These are phyloP conservation scores for Bombus sylvicola DNA, from an alignment of 1,140 invertebrate genomes.

Conservation along the genomic window DNA sequence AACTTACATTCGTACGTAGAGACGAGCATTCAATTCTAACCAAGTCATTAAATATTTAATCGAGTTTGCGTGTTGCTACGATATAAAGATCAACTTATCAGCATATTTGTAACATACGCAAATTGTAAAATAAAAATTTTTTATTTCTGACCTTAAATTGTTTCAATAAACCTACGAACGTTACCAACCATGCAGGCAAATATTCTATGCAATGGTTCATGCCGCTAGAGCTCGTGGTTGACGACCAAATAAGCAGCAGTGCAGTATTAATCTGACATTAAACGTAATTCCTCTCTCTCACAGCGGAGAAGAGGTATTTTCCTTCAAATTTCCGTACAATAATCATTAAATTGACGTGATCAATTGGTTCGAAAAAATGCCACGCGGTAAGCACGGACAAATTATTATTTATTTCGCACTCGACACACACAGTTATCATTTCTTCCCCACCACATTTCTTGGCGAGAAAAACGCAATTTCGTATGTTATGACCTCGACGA, in stretches of 20 bases:
- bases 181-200: constrained; percentile 13
- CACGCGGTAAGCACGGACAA: constrained; percentile 44
- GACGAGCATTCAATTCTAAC: neutral
- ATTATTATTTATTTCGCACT: constrained; percentile 13
- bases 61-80: neutral
- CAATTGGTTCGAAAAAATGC: constrained; percentile 31
- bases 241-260: constrained; percentile 46
- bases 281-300: constrained; percentile 29
- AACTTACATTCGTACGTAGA: neutral
- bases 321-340: constrained; percentile 41
- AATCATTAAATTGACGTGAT: neutral
- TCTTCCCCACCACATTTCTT: constrained; percentile 24
- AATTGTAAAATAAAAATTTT: neutral
- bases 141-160: neutral
- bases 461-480: constrained; percentile 8
- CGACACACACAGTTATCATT: neutral
- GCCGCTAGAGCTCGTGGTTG: constrained; percentile 50
- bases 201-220: constrained; percentile 36
- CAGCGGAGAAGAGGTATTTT: neutral
- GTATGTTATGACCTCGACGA: constrained; percentile 17
- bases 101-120: neutral
- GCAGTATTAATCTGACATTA: constrained; percentile 51
- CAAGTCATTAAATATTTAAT: neutral
- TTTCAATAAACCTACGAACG: neutral
- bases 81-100: neutral